Evolutionary conservation across 2,888 invertebrate genomes (phyloP).

Genomic region (Rotaria macrura): DNA sequence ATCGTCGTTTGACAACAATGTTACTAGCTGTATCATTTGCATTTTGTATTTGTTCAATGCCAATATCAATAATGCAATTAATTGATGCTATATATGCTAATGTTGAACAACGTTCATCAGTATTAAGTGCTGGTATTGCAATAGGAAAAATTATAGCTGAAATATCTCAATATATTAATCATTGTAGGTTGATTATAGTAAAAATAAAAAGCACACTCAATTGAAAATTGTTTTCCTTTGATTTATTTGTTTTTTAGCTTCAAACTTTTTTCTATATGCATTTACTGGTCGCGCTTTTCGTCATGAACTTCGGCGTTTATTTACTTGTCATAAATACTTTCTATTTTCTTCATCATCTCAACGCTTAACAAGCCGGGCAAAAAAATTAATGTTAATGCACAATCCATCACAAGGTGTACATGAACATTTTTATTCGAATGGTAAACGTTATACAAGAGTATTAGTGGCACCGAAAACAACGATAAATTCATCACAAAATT

Average conservation of each 20-base stretch:
- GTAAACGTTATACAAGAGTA: neutral
- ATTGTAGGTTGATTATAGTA: neutral
- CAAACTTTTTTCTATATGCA: conserved; percentile 42
- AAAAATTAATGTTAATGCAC: neutral
- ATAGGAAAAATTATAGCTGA: conserved; percentile 34
- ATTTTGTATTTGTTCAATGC: conserved; percentile 40
- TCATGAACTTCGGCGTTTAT: conserved; percentile 37
- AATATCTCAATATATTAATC: conserved; percentile 19
- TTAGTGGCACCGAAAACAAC: neutral
- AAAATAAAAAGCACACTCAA: neutral
- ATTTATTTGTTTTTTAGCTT: conserved; percentile 40
- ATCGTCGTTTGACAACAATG: conserved; percentile 38
- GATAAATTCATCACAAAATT: neutral
- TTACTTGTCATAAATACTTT: neutral
- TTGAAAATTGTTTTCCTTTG: conserved; percentile 29
- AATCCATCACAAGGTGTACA: neutral
- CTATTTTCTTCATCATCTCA: neutral
- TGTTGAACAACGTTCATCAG: conserved; percentile 17
- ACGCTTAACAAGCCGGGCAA: neutral
- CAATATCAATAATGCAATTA: conserved; percentile 39
- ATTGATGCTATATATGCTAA: conserved; percentile 36
- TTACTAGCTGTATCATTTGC: conserved; percentile 39
- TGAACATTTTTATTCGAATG: conserved; percentile 5
- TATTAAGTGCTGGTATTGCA: conserved; percentile 36
- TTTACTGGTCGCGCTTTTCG: conserved; percentile 40